Evolutionary conservation across 23 tunicate species (phyloP).

Genomic region (Trididemnum miniatum): DNA sequence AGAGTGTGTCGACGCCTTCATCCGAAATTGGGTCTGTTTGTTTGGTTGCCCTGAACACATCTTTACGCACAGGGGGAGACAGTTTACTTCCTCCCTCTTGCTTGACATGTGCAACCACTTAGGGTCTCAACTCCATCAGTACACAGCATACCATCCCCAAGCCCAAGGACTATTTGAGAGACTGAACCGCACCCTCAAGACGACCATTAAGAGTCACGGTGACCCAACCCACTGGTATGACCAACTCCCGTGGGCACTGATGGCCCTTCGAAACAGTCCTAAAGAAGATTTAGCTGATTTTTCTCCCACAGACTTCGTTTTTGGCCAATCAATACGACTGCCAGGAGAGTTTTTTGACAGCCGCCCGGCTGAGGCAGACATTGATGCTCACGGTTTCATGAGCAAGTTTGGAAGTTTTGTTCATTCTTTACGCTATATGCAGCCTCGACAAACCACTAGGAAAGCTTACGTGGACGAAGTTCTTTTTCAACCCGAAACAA

Average conservation of each 20-base stretch:
- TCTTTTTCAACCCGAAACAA: neutral
- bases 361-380: neutral
- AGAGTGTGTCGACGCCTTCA: slow-evolving; percentile 11
- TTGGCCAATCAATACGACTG: neutral
- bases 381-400: neutral
- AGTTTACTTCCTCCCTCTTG: neutral
- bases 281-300: neutral
- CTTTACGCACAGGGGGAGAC: neutral
- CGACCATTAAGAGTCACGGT: neutral
- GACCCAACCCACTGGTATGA: neutral
- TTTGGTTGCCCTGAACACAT: neutral
- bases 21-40: neutral
- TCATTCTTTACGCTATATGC: neutral
- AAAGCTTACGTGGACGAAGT: neutral
- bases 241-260: neutral
- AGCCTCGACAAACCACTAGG: neutral
- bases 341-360: neutral
- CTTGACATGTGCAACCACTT: neutral
- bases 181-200: neutral
- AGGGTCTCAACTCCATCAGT: neutral
- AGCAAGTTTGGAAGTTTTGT: neutral
- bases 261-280: neutral
- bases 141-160: neutral
- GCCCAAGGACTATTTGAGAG: neutral
- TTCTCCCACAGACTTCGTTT: neutral